These are phyloP conservation scores for Drosophila neoperkinsi DNA, from an alignment of 2,888 invertebrate genomes.

Conservation along the genomic window DNA sequence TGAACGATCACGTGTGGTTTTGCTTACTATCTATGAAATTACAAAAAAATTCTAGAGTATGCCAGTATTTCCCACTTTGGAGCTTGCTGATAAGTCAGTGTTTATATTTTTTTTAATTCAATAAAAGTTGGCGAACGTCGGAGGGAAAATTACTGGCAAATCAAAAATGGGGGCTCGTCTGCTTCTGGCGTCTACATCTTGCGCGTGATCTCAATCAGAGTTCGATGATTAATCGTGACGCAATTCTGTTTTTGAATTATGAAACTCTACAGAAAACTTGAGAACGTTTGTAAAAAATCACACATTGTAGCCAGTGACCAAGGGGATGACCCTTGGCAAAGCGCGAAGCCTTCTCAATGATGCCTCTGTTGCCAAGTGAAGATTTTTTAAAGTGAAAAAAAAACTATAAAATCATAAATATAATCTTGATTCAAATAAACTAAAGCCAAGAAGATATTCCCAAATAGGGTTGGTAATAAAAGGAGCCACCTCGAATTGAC, in stretches of 20 bases:
- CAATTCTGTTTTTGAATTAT: constrained; percentile 7
- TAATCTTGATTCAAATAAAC: not conserved
- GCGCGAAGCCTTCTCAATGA: not conserved
- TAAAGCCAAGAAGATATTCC: not conserved
- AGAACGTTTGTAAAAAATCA: constrained; percentile 9
- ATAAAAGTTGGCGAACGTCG: constrained; percentile 14
- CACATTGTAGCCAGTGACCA: constrained; percentile 3
- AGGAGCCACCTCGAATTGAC: not conserved
- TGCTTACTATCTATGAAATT: constrained; percentile 3
- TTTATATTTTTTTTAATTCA: not conserved
- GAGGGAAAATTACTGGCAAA: constrained; percentile 17
- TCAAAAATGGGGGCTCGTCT: constrained; percentile 33
- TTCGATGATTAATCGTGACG: not conserved
- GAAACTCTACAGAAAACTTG: constrained; percentile 4
- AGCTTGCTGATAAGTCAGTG: constrained; percentile 32
- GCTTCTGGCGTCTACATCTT: not conserved
- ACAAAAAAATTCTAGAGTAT: not conserved
- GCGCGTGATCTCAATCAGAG: constrained; percentile 15
- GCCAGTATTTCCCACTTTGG: not conserved
- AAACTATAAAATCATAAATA: not conserved
- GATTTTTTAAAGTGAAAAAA: not conserved
- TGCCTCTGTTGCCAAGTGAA: constrained; percentile 25
- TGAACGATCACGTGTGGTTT: constrained; percentile 39
- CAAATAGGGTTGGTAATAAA: not conserved
- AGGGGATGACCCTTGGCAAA: constrained; percentile 8